Conservation (phyloP, 2,113 vertebrate species). For the Petroica traversi region DNA sequence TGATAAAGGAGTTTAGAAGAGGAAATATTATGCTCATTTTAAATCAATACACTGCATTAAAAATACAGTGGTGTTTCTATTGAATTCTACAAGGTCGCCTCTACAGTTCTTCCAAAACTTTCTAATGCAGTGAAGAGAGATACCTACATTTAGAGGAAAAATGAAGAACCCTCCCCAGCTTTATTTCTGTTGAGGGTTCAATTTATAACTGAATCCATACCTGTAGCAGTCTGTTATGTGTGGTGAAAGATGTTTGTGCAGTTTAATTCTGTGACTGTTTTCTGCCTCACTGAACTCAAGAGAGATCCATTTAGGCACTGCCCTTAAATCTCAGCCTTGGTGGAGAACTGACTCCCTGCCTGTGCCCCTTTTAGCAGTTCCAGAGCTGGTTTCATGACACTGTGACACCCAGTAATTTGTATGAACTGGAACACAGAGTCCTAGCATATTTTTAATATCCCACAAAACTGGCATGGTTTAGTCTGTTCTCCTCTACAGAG, state of each 20-base stretch:
- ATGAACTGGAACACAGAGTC: background rate
- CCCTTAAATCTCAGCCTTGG: background rate
- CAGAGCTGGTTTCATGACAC: background rate
- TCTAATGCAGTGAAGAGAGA: background rate
- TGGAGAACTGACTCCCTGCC: background rate
- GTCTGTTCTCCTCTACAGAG: background rate
- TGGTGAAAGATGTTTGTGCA: accelerated
- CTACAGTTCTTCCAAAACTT: background rate
- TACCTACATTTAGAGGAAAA: background rate
- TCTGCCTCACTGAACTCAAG: background rate
- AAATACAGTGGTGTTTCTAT: background rate
- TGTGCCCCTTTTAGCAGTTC: background rate
- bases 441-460: background rate
- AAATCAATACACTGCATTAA: background rate
- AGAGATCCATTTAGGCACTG: background rate
- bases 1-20: background rate
- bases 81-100: background rate
- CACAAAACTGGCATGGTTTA: background rate
- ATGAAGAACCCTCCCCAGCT: background rate
- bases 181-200: background rate
- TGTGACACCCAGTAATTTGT: background rate
- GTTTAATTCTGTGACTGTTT: background rate
- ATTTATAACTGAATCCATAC: background rate
- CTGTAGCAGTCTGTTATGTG: background rate
- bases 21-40: background rate